Percentiles rank a stretch among this genome's conserved stretches.
Evolutionary conservation across 92 coral and sea anemone genomes (phyloP).

Genomic region (Metridium senile): DNA sequence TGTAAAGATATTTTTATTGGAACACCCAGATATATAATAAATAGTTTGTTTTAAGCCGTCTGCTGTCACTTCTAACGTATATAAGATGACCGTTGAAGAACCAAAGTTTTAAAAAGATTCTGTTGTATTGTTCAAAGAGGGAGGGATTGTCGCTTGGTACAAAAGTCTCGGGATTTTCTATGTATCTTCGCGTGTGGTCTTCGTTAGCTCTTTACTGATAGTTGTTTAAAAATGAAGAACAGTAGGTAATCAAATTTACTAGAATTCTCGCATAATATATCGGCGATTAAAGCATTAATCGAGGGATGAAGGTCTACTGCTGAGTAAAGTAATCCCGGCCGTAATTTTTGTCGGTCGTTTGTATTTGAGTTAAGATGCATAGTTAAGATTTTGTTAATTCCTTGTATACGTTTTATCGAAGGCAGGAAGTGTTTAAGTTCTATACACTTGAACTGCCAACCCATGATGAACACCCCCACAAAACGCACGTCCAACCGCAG

Average conservation of each 20-base stretch:
- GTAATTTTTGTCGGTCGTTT: neutral
- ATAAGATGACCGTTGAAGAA: neutral
- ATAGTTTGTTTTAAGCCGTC: neutral
- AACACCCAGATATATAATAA: neutral
- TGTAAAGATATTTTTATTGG: neutral
- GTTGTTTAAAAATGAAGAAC: no score
- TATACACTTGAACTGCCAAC: neutral
- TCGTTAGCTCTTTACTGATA: no score
- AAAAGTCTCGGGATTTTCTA: no score
- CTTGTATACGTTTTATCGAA: neutral
- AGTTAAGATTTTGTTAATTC: neutral
- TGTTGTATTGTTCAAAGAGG: no score
- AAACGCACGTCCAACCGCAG: no score
- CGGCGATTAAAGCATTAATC: neutral
- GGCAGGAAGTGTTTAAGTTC: neutral
- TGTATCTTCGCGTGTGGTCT: neutral
- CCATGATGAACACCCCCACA: neutral
- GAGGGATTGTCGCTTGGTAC: no score
- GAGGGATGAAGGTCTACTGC: neutral
- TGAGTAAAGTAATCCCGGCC: neutral
- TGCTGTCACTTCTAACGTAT: neutral
- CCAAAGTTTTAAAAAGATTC: no score
- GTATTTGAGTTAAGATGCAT: neutral
- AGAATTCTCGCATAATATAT: no score
- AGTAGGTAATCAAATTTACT: no score